Percentiles rank a stretch among this genome's conserved stretches.
Conservation (phyloP, 2,113 vertebrate genomes). For the Cinclus cinclus region DNA sequence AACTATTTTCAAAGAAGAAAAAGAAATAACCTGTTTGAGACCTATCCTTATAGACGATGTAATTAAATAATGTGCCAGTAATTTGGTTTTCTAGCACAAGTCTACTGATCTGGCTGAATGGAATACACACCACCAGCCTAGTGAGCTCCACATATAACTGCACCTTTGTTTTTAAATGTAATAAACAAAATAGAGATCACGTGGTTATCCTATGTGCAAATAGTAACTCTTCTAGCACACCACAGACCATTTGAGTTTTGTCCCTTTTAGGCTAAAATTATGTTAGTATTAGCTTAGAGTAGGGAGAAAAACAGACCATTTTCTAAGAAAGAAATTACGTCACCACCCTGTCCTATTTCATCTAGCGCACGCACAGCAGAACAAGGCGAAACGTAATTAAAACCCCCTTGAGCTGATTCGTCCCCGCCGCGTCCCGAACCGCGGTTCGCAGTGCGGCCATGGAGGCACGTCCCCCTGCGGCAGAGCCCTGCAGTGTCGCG, state of each 20-base stretch:
- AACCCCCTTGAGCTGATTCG: background rate
- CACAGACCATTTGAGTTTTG: background rate
- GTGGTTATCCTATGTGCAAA: background rate
- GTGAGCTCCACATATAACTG: background rate
- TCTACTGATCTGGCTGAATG: background rate
- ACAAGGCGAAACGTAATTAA: background rate
- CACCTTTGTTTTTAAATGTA: background rate
- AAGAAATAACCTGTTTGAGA: background rate
- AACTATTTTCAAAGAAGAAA: background rate
- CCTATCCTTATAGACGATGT: accelerated
- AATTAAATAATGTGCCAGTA: background rate
- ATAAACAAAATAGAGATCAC: background rate
- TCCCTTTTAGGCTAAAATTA: background rate
- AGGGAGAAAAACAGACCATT: background rate
- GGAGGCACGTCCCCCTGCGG: background rate
- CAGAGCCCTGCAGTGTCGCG: conserved; percentile 42
- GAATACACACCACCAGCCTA: background rate
- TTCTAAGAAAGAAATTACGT: background rate
- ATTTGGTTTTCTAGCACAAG: background rate
- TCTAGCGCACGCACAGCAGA: background rate
- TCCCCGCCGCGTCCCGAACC: background rate
- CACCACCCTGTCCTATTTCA: background rate
- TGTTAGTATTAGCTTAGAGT: background rate
- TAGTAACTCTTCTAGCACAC: background rate
- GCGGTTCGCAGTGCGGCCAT: background rate